phyloP scores from a whole-genome alignment of 2,888 invertebrate genomes.

The Himalopsyche japonica region DNA sequence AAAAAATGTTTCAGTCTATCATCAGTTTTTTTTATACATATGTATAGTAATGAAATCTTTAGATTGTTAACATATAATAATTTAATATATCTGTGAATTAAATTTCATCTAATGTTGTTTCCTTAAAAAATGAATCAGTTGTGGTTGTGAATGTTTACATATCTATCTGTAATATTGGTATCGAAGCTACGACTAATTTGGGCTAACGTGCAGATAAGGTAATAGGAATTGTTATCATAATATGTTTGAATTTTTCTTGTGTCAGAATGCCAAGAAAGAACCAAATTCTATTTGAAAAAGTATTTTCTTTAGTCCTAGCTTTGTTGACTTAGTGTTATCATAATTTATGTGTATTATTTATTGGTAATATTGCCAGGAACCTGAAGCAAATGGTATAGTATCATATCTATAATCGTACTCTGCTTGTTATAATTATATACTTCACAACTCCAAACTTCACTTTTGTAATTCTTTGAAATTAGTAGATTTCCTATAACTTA shows the following conservation, averaged over 20 bases:
- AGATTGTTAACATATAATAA: not conserved
- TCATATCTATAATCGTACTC: not conserved
- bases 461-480: not conserved
- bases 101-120: not conserved
- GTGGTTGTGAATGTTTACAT: constrained; percentile 39
- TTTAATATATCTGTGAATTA: not conserved
- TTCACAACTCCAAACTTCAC: not conserved
- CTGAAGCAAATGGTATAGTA: not conserved
- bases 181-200: not conserved
- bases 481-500: not conserved
- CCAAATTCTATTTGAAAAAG: not conserved
- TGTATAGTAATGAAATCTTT: too few species aligned
- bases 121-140: not conserved
- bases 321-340: not conserved
- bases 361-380: not conserved
- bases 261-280: not conserved
- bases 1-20: not conserved
- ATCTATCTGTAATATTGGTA: constrained; percentile 4
- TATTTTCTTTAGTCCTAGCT: not conserved
- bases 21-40: too few species aligned
- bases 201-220: not conserved
- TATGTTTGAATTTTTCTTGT: not conserved
- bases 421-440: too few species aligned
- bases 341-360: not conserved
- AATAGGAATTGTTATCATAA: not conserved